Evolutionary conservation across 2,113 vertebrate species (phyloP).

Genomic region (Zonotrichia leucophrys): DNA sequence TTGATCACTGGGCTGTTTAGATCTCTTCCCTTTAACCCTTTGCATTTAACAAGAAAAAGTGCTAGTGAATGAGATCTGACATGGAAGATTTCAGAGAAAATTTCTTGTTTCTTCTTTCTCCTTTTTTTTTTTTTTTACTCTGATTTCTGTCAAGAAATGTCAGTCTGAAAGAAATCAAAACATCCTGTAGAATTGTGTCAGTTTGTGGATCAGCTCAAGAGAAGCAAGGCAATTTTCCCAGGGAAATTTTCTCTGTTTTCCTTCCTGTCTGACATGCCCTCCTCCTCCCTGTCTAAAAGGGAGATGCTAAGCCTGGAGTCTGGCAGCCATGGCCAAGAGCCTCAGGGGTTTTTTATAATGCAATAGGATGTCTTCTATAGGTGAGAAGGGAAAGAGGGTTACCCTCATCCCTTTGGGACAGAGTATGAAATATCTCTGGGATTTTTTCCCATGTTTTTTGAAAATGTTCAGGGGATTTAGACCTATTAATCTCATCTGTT

Average conservation of each 20-base stretch:
- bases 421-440: not conserved
- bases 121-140: not conserved
- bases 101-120: not conserved
- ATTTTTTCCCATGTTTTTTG: not conserved
- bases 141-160: not conserved
- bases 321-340: not conserved
- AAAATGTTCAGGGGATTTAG: not conserved
- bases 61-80: not conserved
- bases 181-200: not conserved
- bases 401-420: not conserved
- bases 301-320: not conserved
- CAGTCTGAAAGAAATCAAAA: conserved; percentile 1
- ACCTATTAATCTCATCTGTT: not conserved
- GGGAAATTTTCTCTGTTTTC: not conserved
- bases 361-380: not conserved
- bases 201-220: not conserved
- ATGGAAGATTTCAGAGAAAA: not conserved
- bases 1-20: not conserved
- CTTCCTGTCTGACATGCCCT: rapidly evolving
- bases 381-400: not conserved
- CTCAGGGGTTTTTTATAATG: not conserved
- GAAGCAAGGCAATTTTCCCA: not conserved
- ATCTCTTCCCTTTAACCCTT: not conserved
- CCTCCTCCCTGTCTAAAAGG: not conserved
- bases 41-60: not conserved